Evolutionary conservation across 2,797 vertebrate genomes (phyloP), one percentile per base, ranked within the genome.

Genomic region (Heterohyrax brucei): DNA sequence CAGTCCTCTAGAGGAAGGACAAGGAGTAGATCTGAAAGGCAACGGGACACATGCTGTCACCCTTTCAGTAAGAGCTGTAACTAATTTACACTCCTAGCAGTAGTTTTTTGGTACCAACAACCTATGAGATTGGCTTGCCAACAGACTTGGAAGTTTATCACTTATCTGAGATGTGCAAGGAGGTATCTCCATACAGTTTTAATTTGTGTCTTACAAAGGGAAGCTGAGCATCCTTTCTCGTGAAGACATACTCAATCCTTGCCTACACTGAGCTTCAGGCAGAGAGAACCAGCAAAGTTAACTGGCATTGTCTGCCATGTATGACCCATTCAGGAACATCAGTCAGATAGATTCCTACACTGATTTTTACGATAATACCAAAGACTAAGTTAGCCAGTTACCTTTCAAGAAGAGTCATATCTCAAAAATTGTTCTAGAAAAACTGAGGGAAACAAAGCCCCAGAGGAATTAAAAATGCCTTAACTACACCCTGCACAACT

Each of bases 401-500:
- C 78, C 72, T 87, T 93, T 87, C 79, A 80, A 59, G 76, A 8
- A 76, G 33, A 87, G 82, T 68, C 76, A 12, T 1, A 80, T 4
- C 80, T 78, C 78, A 59, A 95, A 88, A 91, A 89, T 72, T 48
- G 44, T 66, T 96, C 48, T 44, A 84, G 66, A 93, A 79, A 92
- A 94, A 76, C 26, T 26, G 50, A 93, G 94, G 39, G 26, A 59
- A 72, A 92, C 61, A 21, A 70, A 85, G 77, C 10, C 64, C 82
- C 92, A 30, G 72, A 94, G 82, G 82, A 92, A 92, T 66, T 28
- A 26, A 66, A 96, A 95, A 84, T 68, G 90, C 87, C 93, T 96
- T 92, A 93, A 86, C 96, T 89, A n/a, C 5, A 62, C 61, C 48
- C 87, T 21, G 90, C 93, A 68, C 82, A 72, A 44, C 39, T n/a